Base-by-base conservation (phyloP, 2,888 invertebrate genomes). In the Sisyra nigra region DNA sequence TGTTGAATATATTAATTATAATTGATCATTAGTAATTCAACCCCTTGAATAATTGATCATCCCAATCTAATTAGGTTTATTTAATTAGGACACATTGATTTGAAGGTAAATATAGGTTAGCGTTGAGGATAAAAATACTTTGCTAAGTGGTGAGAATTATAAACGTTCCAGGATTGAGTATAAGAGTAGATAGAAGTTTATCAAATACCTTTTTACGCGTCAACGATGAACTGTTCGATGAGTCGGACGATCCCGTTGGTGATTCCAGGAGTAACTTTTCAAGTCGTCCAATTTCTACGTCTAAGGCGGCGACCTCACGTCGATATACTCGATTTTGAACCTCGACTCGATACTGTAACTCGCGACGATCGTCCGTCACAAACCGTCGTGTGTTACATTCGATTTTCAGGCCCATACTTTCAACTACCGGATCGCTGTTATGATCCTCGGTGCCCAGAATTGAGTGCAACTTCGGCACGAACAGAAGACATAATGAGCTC, bases 341-440 rank as follows among this genome's bases (percentile, higher is more conserved):
- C 61, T 92, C 88, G 38, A 89, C 84, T 45, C 92, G 69, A 59
- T 86, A 87, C 54, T 83, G 79, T 11, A 85, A 62, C 55, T 92
- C 92, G 51, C 78, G 71, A 40, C 74, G 75, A 55, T 92, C 91
- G 53, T 91, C 87, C 13, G 80, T 76, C 13, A 84, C 78, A 55
- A 88, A 85, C 54, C 84, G 66, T 50, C 91, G 69, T 0, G 91
- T 91, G 54, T 92, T 91, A 59, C 78, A 86, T 57, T 92, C 88
- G 52, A 91, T 74, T 60, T 84, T 80, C 33, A 92, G 67, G 7
- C 91, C 92, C 71, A 89, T 77, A 55, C 88, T 87, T 56, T 87
- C 82, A 50, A 87, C 85, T 2, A 91, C 76, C 0, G 87, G 87
- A 57, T 88, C 85, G 38, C 76, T 72, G 37, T 69, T 68, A 57